Base-by-base conservation (phyloP, 2,113 vertebrate genomes). In the Ovis canadensis region DNA sequence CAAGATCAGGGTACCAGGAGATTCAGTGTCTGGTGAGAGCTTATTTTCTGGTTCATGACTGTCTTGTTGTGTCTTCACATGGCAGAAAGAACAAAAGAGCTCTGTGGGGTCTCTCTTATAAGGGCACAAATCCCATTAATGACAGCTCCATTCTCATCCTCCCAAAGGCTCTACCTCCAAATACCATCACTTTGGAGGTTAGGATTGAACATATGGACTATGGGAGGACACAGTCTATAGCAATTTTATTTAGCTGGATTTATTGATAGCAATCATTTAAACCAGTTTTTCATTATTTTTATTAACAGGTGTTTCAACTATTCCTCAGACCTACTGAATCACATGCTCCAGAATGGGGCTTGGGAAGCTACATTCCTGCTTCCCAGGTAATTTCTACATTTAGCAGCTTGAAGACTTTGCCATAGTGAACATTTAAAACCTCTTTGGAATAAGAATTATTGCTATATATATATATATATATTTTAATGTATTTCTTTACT, bases 271-370 rank as follows among this genome's bases (percentile, higher is more conserved):
- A 81, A 9, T 92, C n/a, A 85, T 90, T 64, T 92, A n/a, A 82
- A 95, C 12, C 19, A 86, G 17, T 84, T 91, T 95, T 84, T 29
- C 84, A 33, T 94, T 92, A 84, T 92, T 96, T 97, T 95, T 71
- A 91, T 88, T 50, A 54, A 88, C 78, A 45, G 11, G 7, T 96
- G 1, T 85, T 94, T 93, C 27, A 17, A 33, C 3, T 48, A 62
- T 21, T 89, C 31, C 57, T 16, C 17, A 89, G 59, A 88, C 12
- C 12, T 86, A 57, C 33, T 92, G 48, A 86, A 82, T 92, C 54
- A 92, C 13, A 52, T 92, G 16, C 74, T 80, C 52, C 31, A 50
- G 19, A 77, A 33, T 64, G 10, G 13, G 12, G 3, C 27, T 45
- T 33, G 45, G 10, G 6, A 57, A 81, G 11, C 43, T 74, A 71